Base-by-base conservation (phyloP, 2,113 vertebrate genomes). In the Triplophysa tibetana region DNA sequence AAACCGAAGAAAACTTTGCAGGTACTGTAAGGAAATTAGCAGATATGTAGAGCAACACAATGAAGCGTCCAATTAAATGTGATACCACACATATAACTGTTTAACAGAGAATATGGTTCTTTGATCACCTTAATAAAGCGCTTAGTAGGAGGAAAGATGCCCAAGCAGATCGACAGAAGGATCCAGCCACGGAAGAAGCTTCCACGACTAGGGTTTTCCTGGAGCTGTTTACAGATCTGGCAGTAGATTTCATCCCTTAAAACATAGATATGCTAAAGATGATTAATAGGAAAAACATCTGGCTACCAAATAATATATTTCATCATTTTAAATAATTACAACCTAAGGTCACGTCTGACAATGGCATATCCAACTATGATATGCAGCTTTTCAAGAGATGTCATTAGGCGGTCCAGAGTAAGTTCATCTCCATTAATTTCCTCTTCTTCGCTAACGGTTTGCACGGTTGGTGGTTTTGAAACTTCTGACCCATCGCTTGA, bases 161-260 rank as follows among this genome's bases (percentile, higher is more conserved):
- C 97, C 75, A 99, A 87, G 81, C 97, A 98, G 69, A 99, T 94
- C 1, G 96, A 97, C 38, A 99, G 89, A 56, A 99, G 93, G 88
- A 98, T 95, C 98, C 97, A 99, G 38, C 98, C 98, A 19, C 96
- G 93, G 69, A 92, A 93, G 75, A 89, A 89, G 89, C 96, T 97
- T 85, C 86, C 95, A 5, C 79, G 94, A 77, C 91, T 96, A 79
- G 80, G 90, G 89, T 99, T 98, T 26, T 93, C 94, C 0, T 94
- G 93, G 64, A 99, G 94, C 85, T 99, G 98, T 87, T 99, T 99
- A 88, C 97, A 99, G 91, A 99, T 98, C 92, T 99, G 98, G 89
- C 97, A 98, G 85, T 98, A 99, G 85, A 99, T 96, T 88, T 99
- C 98, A 82, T 99, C 98, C 85, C 98, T 99, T 84, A 60, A 10